These are phyloP conservation scores for Sipha maydis DNA, from an alignment of 2,888 invertebrate genomes.

Conservation along the genomic window DNA sequence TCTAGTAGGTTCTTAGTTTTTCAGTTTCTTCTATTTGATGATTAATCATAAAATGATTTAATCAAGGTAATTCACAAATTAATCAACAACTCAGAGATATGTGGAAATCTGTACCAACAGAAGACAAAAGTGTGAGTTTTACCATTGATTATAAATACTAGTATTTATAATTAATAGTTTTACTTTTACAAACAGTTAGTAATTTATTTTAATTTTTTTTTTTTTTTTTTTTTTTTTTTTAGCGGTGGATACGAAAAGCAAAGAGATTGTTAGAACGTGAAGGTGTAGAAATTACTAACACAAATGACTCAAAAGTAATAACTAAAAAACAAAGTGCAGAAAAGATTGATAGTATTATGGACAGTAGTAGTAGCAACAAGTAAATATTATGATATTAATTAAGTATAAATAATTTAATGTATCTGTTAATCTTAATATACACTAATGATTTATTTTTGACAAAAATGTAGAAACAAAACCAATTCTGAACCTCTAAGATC, in stretches of 20 bases:
- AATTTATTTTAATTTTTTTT: conserved; percentile 18
- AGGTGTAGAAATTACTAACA: background rate
- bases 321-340: conserved; percentile 4
- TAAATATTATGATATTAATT: background rate
- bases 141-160: too few relatives aligned
- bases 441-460: background rate
- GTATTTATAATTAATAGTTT: too few relatives aligned
- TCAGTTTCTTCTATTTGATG: background rate
- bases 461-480: conserved; percentile 12
- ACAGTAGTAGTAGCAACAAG: conserved; percentile 17
- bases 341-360: conserved; percentile 24
- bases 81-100: conserved; percentile 87
- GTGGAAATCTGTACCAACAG: conserved; percentile 81
- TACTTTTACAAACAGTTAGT: background rate
- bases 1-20: conserved; percentile 71
- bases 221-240: conserved; percentile 32
- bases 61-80: conserved; percentile 80
- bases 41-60: conserved; percentile 50
- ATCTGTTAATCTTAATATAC: background rate
- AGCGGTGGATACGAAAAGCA: conserved; percentile 63
- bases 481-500: conserved; percentile 70
- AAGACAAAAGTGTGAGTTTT: conserved; percentile 70
- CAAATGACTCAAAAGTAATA: conserved; percentile 13
- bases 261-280: conserved; percentile 60
- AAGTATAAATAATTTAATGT: background rate